A percentile compares a stretch with the other conserved stretches of the same genome.
These are phyloP conservation scores for Oscheius onirici DNA, from an alignment of 2,888 invertebrate species.

Conservation along the genomic window DNA sequence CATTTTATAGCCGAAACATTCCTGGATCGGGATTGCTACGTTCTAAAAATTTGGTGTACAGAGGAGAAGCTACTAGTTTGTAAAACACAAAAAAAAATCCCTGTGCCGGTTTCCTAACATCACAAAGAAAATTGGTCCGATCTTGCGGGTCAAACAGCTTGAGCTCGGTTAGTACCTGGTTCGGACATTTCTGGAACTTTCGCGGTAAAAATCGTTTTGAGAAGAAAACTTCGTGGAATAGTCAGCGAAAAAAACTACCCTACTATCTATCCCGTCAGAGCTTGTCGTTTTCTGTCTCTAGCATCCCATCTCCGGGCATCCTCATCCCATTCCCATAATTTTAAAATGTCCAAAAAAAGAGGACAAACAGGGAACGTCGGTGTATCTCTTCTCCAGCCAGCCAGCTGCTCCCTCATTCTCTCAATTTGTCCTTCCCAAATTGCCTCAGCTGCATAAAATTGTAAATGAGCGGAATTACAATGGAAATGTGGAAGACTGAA, in stretches of 20 bases:
- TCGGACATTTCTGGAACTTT: too few species aligned
- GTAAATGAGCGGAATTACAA: conserved; percentile 17
- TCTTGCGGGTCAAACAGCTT: too few species aligned
- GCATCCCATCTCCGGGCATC: neutral
- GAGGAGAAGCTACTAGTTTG: too few species aligned
- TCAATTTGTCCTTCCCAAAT: conserved; percentile 18
- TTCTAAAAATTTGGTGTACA: too few species aligned
- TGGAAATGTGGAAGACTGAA: neutral
- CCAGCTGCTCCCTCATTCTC: neutral
- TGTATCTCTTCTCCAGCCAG: conserved; percentile 3
- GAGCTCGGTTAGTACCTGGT: too few species aligned
- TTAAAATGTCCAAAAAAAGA: conserved; percentile 16
- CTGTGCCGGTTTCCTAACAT: too few species aligned
- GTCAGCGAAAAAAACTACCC: too few species aligned
- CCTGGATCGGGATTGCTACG: too few species aligned
- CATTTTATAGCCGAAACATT: too few species aligned
- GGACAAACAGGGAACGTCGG: conserved; percentile 8
- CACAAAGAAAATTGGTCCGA: conserved; percentile 1
- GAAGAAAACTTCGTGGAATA: too few species aligned
- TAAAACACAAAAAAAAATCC: too few species aligned
- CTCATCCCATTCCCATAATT: conserved; percentile 9
- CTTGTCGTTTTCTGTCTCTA: neutral
- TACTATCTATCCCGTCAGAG: neutral
- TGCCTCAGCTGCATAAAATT: conserved; percentile 26
- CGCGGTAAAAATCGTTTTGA: too few species aligned